These are phyloP conservation scores for Miniopterus natalensis DNA, from an alignment of 2,113 vertebrate genomes.

Conservation along the genomic window DNA sequence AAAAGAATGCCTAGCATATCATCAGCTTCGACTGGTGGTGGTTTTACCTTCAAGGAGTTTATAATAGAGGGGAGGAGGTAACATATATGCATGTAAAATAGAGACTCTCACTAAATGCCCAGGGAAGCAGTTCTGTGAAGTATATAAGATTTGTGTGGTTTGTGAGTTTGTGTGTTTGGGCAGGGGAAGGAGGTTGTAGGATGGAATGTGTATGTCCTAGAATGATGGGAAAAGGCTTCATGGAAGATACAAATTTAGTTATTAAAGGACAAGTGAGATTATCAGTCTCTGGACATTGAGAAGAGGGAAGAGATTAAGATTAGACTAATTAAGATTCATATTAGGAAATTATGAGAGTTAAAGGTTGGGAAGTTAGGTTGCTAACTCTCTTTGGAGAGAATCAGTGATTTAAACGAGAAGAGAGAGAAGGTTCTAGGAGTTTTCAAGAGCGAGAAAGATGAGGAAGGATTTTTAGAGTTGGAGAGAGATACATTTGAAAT, in stretches of 20 bases:
- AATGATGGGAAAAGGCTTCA: neutral
- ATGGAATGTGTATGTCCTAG: neutral
- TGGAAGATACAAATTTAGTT: neutral
- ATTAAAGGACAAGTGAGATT: conserved; percentile 2
- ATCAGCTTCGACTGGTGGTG: neutral
- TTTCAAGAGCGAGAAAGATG: conserved; percentile 40
- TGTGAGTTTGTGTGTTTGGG: neutral
- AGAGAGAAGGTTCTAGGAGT: neutral
- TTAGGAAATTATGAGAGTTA: conserved; percentile 25
- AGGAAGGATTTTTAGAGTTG: neutral
- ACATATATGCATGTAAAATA: neutral
- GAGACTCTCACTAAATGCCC: neutral
- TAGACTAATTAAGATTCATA: neutral
- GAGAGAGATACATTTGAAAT: conserved; percentile 18
- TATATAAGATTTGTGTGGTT: neutral
- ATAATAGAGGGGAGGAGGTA: neutral
- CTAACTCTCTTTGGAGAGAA: neutral
- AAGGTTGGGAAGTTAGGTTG: neutral
- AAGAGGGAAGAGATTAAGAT: neutral
- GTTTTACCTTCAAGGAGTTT: neutral
- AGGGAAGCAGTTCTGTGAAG: neutral
- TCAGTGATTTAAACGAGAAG: neutral
- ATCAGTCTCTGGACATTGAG: neutral
- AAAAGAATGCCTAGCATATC: neutral
- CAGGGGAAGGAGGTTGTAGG: neutral